Percentiles rank a stretch among this genome's conserved stretches.
Conservation (phyloP, 35 echinoderm and acorn worm species). For the Holothuria glaberrima region DNA sequence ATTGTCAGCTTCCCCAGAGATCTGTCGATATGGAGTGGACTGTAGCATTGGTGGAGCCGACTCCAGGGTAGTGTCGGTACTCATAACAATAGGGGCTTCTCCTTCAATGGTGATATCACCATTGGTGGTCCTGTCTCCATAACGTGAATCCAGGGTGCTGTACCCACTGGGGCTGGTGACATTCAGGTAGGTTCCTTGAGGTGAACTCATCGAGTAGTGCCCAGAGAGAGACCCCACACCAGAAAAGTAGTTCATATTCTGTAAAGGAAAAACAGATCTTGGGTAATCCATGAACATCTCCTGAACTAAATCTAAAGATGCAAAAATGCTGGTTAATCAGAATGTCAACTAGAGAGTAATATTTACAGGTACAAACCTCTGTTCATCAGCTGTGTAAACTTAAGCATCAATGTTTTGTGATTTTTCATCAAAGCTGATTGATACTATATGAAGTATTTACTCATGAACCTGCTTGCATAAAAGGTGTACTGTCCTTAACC, state of each 20-base stretch:
- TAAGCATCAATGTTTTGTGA: no score
- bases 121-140: slow-evolving; percentile 62
- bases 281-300: neutral
- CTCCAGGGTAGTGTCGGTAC: slow-evolving; percentile 32
- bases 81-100: slow-evolving; percentile 70
- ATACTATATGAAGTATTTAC: no score
- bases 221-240: slow-evolving; percentile 89
- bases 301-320: neutral
- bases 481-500: no score
- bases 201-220: slow-evolving; percentile 62
- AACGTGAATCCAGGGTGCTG: slow-evolving; percentile 79
- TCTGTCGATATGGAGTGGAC: slow-evolving; percentile 33
- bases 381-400: no score
- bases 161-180: slow-evolving; percentile 79
- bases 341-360: neutral
- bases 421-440: no score
- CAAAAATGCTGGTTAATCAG: no score
- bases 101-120: slow-evolving; percentile 62
- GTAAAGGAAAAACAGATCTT: neutral
- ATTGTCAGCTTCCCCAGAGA: slow-evolving; percentile 1
- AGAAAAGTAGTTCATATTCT: slow-evolving; percentile 95
- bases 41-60: slow-evolving; percentile 35
- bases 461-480: no score
- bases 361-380: no score
- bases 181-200: slow-evolving; percentile 48